Evolutionary conservation across 2,888 invertebrate genomes (phyloP).

Genomic region (Caenorhabditis sp.): DNA sequence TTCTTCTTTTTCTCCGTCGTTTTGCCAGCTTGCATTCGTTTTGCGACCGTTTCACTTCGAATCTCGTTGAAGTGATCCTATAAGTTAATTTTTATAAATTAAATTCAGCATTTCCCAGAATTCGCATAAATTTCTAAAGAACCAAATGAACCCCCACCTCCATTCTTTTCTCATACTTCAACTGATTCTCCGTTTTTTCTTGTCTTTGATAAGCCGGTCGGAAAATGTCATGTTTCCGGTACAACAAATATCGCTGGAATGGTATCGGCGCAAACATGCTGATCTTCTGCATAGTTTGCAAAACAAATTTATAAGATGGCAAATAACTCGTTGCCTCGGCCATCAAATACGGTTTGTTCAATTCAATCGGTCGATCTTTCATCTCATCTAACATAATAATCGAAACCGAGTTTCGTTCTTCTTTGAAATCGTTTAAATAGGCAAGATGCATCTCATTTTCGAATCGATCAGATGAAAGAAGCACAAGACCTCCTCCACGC

Average conservation of each 20-base stretch:
- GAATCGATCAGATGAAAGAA: slow-evolving; percentile 80
- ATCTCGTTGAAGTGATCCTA: slow-evolving; percentile 10
- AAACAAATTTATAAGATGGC: slow-evolving; percentile 82
- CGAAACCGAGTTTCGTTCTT: background rate
- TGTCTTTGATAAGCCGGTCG: slow-evolving; percentile 46
- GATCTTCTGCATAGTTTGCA: slow-evolving; percentile 75
- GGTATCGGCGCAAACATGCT: slow-evolving; percentile 67
- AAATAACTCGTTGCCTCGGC: slow-evolving; percentile 79
- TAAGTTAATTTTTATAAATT: slow-evolving; percentile 1
- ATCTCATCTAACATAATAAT: slow-evolving; percentile 14
- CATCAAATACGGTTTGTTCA: slow-evolving; percentile 75
- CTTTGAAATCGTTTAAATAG: background rate
- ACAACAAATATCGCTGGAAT: slow-evolving; percentile 68
- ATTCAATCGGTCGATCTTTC: slow-evolving; percentile 4
- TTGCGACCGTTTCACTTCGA: background rate
- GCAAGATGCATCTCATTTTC: slow-evolving; percentile 78
- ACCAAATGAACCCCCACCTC: background rate
- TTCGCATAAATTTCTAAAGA: background rate
- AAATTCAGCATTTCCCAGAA: background rate
- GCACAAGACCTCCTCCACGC: slow-evolving; percentile 72
- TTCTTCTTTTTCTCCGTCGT: slow-evolving; percentile 9
- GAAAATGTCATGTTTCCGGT: slow-evolving; percentile 44
- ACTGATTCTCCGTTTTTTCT: slow-evolving; percentile 15
- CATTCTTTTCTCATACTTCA: slow-evolving; percentile 6
- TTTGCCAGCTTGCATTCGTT: slow-evolving; percentile 9